A percentile compares a stretch with the other conserved stretches of the same genome.
These are phyloP conservation scores for Acleris sparsana DNA, from an alignment of 2,888 invertebrate genomes.

Conservation along the genomic window DNA sequence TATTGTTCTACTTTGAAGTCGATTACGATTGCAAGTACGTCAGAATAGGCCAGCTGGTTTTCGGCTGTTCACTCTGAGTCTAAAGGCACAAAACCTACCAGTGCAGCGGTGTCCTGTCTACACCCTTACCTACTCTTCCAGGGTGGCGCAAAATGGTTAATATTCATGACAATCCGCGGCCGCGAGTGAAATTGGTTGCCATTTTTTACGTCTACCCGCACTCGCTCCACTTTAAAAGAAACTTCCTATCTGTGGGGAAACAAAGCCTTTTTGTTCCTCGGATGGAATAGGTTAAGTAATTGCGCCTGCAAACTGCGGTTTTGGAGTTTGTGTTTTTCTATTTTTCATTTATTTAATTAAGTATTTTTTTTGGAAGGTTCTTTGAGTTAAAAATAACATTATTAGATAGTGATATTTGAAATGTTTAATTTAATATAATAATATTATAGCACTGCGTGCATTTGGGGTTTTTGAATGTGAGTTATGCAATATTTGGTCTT, in stretches of 20 bases:
- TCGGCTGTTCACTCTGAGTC: too few relatives aligned
- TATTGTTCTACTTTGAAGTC: too few relatives aligned
- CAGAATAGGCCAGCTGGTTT: too few relatives aligned
- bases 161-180: slow-evolving; percentile 78
- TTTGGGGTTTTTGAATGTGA: too few relatives aligned
- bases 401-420: too few relatives aligned
- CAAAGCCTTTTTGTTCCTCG: slow-evolving; percentile 22
- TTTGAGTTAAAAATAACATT: too few relatives aligned
- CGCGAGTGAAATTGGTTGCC: slow-evolving; percentile 76
- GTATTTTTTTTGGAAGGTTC: too few relatives aligned
- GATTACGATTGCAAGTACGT: too few relatives aligned
- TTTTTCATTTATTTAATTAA: too few relatives aligned
- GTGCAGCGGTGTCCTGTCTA: slow-evolving; percentile 39
- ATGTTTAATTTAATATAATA: too few relatives aligned
- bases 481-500: too few relatives aligned
- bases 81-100: not conserved
- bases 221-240: slow-evolving; percentile 35
- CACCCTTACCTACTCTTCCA: slow-evolving; percentile 47
- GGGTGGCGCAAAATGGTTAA: slow-evolving; percentile 71
- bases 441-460: too few relatives aligned
- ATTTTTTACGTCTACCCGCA: slow-evolving; percentile 70
- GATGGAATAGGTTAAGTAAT: slow-evolving; percentile 32
- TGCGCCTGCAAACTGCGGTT: slow-evolving; percentile 30
- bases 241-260: slow-evolving; percentile 33
- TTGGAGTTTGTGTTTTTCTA: slow-evolving; percentile 1